These are phyloP conservation scores for Manis crassicaudata DNA, from an alignment of 2,797 vertebrate species.

Conservation along the genomic window DNA sequence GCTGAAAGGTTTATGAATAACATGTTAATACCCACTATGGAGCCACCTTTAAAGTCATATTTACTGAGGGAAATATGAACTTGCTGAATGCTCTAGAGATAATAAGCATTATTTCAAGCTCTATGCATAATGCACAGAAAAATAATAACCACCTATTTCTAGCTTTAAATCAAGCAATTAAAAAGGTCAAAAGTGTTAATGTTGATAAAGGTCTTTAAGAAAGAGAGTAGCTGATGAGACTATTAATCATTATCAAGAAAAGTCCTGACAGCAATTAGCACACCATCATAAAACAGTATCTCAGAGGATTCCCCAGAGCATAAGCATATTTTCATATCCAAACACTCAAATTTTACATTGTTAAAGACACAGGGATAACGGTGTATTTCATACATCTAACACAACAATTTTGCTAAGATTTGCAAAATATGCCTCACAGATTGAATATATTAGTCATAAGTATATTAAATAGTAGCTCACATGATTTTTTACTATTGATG, in stretches of 20 bases:
- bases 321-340: background rate
- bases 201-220: constrained; percentile 64
- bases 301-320: background rate
- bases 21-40: background rate
- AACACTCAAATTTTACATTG: background rate
- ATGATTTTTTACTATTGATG: background rate
- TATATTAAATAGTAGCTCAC: background rate
- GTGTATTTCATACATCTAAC: background rate
- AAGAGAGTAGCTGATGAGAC: constrained; percentile 58
- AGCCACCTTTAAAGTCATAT: constrained; percentile 45
- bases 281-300: background rate
- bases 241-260: constrained; percentile 71
- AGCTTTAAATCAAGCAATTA: constrained; percentile 69
- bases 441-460: background rate
- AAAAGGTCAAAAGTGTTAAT: constrained; percentile 74
- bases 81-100: constrained; percentile 37
- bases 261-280: constrained; percentile 57
- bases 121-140: constrained; percentile 22
- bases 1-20: constrained; percentile 38
- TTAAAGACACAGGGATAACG: background rate
- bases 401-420: background rate
- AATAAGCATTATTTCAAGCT: constrained; percentile 70
- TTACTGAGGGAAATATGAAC: constrained; percentile 52
- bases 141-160: constrained; percentile 68
- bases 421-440: background rate